Percentiles rank a stretch among this genome's conserved stretches.
Evolutionary conservation across 2,797 vertebrate species (phyloP).

Genomic region (Lacerta agilis): DNA sequence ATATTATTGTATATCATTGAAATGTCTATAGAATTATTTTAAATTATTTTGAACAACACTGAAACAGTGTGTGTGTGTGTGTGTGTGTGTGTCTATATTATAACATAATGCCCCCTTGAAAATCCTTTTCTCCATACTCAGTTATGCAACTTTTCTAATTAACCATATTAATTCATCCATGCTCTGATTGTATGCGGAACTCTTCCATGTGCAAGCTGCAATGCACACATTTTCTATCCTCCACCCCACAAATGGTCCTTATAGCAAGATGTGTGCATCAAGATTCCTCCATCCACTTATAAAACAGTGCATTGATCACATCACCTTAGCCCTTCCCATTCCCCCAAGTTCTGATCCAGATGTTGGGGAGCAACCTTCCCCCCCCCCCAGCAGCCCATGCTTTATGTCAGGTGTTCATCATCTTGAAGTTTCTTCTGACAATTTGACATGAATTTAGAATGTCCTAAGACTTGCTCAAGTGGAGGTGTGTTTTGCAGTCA

Average conservation of each 20-base stretch:
- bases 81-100: background rate
- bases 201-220: background rate
- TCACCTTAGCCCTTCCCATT: background rate
- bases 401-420: conserved; percentile 29
- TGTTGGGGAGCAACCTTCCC: background rate
- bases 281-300: background rate
- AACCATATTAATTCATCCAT: background rate
- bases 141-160: background rate
- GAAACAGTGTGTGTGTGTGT: conserved; percentile 55
- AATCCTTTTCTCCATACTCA: background rate
- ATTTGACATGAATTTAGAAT: conserved; percentile 42
- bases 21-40: conserved; percentile 81
- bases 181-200: background rate
- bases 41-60: conserved; percentile 83
- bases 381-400: background rate
- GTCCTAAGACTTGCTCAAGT: conserved; percentile 2
- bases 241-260: background rate
- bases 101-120: conserved; percentile 48
- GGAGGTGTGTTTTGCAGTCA: conserved; percentile 31
- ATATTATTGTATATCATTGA: conserved; percentile 80
- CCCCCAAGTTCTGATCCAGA: background rate
- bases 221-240: background rate
- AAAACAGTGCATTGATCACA: background rate
- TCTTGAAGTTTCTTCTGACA: background rate
- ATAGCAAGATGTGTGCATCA: background rate